phyloP scores from a whole-genome alignment of 2,797 vertebrate genomes.

The Atherinosoma microstoma region DNA sequence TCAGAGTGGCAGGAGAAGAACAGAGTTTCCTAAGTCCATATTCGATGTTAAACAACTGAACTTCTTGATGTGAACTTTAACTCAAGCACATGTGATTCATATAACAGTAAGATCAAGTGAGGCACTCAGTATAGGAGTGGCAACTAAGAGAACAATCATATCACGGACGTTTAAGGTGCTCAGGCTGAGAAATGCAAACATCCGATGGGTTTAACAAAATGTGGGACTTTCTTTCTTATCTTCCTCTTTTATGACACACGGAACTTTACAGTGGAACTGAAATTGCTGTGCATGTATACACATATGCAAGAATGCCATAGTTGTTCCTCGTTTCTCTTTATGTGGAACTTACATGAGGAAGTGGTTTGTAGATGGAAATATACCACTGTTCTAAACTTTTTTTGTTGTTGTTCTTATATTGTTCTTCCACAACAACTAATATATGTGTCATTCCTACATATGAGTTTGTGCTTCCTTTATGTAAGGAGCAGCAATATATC shows the following conservation, averaged over 20 bases:
- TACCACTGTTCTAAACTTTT: not conserved
- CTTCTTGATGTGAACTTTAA: not conserved
- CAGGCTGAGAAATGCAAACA: conserved; percentile 27
- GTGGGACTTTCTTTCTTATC: conserved; percentile 9
- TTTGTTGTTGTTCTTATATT: not conserved
- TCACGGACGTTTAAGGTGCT: not conserved
- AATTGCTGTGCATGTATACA: not conserved
- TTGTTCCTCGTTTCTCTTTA: not conserved
- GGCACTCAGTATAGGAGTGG: conserved; percentile 30
- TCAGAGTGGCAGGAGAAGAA: not conserved
- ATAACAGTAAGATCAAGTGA: not conserved
- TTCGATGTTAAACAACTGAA: not conserved
- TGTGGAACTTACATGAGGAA: conserved; percentile 27
- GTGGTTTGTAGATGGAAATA: conserved; percentile 9
- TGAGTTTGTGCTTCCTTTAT: conserved; percentile 19
- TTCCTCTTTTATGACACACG: not conserved
- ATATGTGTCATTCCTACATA: not conserved
- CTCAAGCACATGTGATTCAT: too few relatives aligned
- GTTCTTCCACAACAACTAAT: rapidly evolving
- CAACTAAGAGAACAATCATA: conserved; percentile 4
- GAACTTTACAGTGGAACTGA: conserved; percentile 8
- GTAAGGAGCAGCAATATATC: not conserved
- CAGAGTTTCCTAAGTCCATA: not conserved
- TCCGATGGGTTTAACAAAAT: not conserved
- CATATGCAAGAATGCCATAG: not conserved